These are phyloP conservation scores for Cataglyphis albicans DNA, from an alignment of 2,888 invertebrate species.

Conservation along the genomic window DNA sequence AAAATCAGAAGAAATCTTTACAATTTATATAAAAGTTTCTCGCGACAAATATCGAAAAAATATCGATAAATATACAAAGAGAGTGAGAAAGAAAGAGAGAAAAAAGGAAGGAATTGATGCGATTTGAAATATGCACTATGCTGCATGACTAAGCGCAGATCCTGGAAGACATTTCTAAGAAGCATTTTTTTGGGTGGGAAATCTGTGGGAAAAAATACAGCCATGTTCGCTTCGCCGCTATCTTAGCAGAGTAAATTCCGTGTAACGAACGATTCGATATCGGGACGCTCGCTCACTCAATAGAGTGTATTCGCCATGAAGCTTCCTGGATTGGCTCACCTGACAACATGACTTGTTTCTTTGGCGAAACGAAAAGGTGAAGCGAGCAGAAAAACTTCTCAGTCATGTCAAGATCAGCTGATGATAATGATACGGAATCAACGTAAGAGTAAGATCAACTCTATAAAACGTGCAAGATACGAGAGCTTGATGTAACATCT, in stretches of 20 bases:
- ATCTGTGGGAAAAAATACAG: conserved; percentile 72
- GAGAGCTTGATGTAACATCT: conserved; percentile 14
- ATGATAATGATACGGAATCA: conserved; percentile 63
- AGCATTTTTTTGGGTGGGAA: conserved; percentile 35
- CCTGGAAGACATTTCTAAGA: conserved; percentile 55
- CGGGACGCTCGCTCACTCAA: conserved; percentile 27
- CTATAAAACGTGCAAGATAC: conserved; percentile 58
- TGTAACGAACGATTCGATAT: conserved; percentile 36
- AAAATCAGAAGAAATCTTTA: neutral
- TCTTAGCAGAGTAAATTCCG: conserved; percentile 67
- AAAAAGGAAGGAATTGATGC: neutral
- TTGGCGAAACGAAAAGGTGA: conserved; percentile 17
- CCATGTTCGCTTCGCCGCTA: conserved; percentile 66
- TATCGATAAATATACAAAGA: conserved; percentile 17
- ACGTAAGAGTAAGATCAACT: conserved; percentile 58
- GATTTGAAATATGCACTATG: conserved; percentile 41
- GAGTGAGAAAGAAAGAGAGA: neutral
- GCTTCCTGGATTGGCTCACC: conserved; percentile 36
- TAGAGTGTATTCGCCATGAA: neutral
- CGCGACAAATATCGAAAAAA: neutral
- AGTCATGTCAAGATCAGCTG: conserved; percentile 55
- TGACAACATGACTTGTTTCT: conserved; percentile 1
- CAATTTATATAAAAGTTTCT: neutral
- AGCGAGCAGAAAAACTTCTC: conserved; percentile 33
- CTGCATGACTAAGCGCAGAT: conserved; percentile 47